phyloP scores from a whole-genome alignment of 2,113 vertebrate species.

The Oreochromis niloticus region DNA sequence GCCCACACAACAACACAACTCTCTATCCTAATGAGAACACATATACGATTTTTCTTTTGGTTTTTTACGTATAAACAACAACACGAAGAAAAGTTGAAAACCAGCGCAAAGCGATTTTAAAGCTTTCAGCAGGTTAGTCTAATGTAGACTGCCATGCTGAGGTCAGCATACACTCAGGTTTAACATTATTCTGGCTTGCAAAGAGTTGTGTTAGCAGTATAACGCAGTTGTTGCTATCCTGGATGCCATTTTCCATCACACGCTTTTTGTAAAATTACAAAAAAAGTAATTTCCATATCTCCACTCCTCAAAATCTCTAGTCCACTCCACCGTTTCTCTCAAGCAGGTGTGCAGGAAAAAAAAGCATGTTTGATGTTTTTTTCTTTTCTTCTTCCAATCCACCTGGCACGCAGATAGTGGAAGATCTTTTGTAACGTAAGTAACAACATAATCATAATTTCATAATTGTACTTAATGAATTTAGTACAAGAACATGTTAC shows the following conservation, averaged over 20 bases:
- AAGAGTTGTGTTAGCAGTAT: not conserved
- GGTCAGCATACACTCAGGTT: not conserved
- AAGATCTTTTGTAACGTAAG: not conserved
- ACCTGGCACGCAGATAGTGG: not conserved
- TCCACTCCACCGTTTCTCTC: not conserved
- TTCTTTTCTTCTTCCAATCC: not conserved
- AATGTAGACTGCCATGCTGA: not conserved
- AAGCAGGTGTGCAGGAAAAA: not conserved
- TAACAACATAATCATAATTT: not conserved
- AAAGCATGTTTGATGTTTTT: not conserved
- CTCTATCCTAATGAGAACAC: not conserved
- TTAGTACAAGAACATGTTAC: too few species aligned
- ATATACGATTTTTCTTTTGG: not conserved
- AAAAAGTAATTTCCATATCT: not conserved
- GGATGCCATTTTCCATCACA: not conserved
- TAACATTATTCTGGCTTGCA: not conserved
- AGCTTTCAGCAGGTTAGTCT: not conserved
- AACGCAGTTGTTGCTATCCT: not conserved
- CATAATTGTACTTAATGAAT: not conserved
- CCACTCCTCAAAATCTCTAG: not conserved
- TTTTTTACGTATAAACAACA: not conserved
- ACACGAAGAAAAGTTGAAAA: not conserved
- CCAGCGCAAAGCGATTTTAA: not conserved
- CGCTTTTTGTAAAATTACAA: not conserved
- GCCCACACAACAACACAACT: not conserved